Evolutionary conservation across 2,888 invertebrate species (phyloP), one percentile per base, ranked within the genome.

Genomic region (Plagodis dolabraria): DNA sequence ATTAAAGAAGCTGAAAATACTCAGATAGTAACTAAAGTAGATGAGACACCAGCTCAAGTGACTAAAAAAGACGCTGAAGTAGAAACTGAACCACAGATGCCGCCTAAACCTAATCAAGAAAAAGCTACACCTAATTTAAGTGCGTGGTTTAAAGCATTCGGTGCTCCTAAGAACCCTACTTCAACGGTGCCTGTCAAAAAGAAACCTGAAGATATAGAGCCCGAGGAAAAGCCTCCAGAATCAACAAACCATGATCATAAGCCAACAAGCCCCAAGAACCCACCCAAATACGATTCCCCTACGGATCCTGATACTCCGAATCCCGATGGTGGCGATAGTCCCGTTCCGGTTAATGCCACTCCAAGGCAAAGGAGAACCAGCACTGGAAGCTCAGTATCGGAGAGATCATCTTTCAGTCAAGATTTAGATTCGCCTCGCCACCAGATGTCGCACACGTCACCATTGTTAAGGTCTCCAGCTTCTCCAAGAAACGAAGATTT

Each of bases 101-200:
- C 69, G 63, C 83, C 63, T 1, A 89, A 90, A 71, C 89, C 86
- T 33, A 94, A 94, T 64, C 94, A 95, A 73, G 94, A 94, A 64
- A 96, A 95, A 80, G 96, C 96, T 12, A 96, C 96, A 40, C 97
- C 98, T 0, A 97, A 98, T 87, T 92, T 97, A 57, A 97, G 97
- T 79, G 98, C 97, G 35, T 98, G 98, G 98, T 97, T 98, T 65
- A 97, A 97, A 86, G 98, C 98, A 0, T 98, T 98, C 80, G 97
- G 98, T 8, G 96, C 96, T 0, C 97, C 98, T 0, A 97, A 97
- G 86, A 94, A 93, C 63, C 91, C 94, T 1, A 74, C 86, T 9
- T 48, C 96, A 1, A 89, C 93, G 62, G 80, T 93, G 8, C 71
- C 80, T 0, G 35, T 58, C 12, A 93, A 93, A 48, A 96, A 96